Evolutionary conservation across 2,888 invertebrate genomes (phyloP).

Genomic region (Oscheius sp.): DNA sequence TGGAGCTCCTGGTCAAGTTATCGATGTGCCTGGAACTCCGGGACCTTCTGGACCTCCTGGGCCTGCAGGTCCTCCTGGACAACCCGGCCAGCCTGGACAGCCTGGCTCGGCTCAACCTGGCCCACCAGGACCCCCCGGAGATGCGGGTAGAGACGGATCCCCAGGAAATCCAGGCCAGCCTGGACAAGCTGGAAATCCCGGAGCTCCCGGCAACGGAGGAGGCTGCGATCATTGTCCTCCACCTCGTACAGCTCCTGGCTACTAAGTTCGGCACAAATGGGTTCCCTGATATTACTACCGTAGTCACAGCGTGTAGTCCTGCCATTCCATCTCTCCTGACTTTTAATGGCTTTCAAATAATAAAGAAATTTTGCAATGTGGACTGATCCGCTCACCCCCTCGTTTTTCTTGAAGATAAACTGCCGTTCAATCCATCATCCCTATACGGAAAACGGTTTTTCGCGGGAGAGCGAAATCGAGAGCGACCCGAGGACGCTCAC

Average conservation of each 20-base stretch:
- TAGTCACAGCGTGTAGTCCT: constrained; percentile 1
- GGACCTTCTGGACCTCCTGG: constrained; percentile 39
- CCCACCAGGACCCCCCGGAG: constrained; percentile 14
- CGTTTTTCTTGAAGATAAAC: constrained; percentile 14
- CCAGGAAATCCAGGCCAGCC: constrained; percentile 47
- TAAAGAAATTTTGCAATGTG: constrained; percentile 3
- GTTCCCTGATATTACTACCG: background rate
- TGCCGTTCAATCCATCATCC: constrained; percentile 19
- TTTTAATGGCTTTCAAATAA: constrained; percentile 5
- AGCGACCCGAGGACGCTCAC: constrained; percentile 13
- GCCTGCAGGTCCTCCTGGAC: constrained; percentile 31
- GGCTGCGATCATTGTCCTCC: constrained; percentile 31
- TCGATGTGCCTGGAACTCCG: constrained; percentile 33
- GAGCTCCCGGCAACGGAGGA: constrained; percentile 44
- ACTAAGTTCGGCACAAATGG: constrained; percentile 2
- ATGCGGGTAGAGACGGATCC: constrained; percentile 43
- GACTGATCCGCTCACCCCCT: background rate
- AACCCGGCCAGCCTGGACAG: constrained; percentile 47
- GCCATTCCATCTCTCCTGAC: background rate
- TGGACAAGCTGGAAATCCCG: constrained; percentile 43
- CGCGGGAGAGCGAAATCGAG: constrained; percentile 20
- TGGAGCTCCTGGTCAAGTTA: constrained; percentile 54
- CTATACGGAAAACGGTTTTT: constrained; percentile 25
- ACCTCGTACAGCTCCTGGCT: constrained; percentile 33
- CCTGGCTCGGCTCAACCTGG: constrained; percentile 44